Conservation (phyloP, 1,140 invertebrate genomes). For the Penaeus vannamei region DNA sequence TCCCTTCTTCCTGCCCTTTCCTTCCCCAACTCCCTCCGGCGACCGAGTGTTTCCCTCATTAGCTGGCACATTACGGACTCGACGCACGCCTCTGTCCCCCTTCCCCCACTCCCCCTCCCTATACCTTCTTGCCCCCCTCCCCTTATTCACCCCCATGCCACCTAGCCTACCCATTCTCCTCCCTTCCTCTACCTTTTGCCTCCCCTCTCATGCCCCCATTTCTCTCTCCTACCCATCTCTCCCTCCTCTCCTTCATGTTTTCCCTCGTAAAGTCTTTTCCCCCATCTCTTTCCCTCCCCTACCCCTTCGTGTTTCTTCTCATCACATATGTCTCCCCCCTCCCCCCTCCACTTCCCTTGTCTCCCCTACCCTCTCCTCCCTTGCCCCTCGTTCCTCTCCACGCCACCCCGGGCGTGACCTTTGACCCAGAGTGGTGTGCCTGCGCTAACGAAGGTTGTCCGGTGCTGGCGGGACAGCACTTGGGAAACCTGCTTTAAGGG, state of each 20-base stretch:
- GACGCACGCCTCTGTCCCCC: not conserved
- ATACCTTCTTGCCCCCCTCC: not conserved
- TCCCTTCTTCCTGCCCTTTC: constrained; percentile 1
- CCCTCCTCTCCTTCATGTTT: not conserved
- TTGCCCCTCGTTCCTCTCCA: not conserved
- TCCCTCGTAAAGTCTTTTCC: no score
- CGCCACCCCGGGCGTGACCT: not conserved
- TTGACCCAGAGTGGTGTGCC: no score
- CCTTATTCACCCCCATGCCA: not conserved
- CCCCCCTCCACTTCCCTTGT: not conserved
- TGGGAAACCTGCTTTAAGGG: no score
- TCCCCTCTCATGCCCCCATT: not conserved
- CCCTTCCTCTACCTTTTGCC: not conserved
- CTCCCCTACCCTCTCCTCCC: not conserved
- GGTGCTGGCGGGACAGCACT: no score
- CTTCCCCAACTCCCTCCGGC: not conserved
- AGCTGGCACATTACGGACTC: no score
- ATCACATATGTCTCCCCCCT: not conserved
- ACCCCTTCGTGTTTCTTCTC: not conserved
- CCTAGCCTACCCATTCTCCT: not conserved
- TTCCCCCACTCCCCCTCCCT: not conserved
- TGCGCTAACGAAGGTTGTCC: no score
- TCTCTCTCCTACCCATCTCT: not conserved
- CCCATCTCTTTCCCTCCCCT: not conserved
- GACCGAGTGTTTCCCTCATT: no score